Conservation (phyloP, 2,888 invertebrate species). For the Euproctis similis region DNA sequence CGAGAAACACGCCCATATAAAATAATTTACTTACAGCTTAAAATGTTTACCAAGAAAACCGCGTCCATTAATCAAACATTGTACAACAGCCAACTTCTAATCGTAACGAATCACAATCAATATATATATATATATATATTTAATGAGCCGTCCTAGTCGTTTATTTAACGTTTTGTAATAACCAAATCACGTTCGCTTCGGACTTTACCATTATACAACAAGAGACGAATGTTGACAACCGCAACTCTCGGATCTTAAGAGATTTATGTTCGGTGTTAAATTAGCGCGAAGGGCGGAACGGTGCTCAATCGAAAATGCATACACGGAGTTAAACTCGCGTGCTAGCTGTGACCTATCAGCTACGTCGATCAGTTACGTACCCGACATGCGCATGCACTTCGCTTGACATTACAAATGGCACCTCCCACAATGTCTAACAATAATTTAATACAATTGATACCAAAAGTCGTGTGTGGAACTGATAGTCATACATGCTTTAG, state of each 20-base stretch:
- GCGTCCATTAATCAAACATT: slow-evolving; percentile 44
- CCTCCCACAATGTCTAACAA: slow-evolving; percentile 53
- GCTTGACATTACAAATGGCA: slow-evolving; percentile 47
- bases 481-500: slow-evolving; percentile 29
- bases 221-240: slow-evolving; percentile 53
- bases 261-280: slow-evolving; percentile 45
- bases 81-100: slow-evolving; percentile 45
- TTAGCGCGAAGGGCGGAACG: slow-evolving; percentile 51
- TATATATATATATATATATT: slow-evolving; percentile 57
- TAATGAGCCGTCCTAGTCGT: slow-evolving; percentile 62
- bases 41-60: too few relatives aligned
- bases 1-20: too few relatives aligned
- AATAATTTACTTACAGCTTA: too few relatives aligned
- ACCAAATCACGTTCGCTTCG: slow-evolving; percentile 65
- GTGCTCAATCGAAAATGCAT: slow-evolving; percentile 27
- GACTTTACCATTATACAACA: slow-evolving; percentile 35
- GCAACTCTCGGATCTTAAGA: slow-evolving; percentile 32
- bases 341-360: slow-evolving; percentile 43
- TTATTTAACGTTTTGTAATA: slow-evolving; percentile 57
- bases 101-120: slow-evolving; percentile 61
- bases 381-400: slow-evolving; percentile 41
- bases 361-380: slow-evolving; percentile 40
- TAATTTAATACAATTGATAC: slow-evolving; percentile 37
- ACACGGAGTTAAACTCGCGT: slow-evolving; percentile 37
- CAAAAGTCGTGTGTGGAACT: slow-evolving; percentile 27